Base-by-base conservation (phyloP, 1,140 invertebrate species). In the Acromyrmex charruanus region DNA sequence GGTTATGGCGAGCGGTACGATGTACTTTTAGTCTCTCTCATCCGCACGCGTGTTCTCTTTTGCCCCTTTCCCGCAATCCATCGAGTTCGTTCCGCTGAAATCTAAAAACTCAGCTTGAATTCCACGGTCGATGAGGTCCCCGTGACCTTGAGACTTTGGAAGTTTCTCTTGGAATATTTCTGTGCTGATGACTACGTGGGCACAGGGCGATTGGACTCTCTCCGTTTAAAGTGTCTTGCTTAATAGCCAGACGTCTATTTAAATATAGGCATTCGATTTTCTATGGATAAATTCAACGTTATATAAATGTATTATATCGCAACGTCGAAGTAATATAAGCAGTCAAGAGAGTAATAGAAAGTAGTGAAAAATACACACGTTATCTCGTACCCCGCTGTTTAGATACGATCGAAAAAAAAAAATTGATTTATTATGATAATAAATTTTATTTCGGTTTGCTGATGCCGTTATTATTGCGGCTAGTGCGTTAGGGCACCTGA, bases 1-100 rank as follows among this genome's bases (percentile, higher is more conserved):
- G 89, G 88, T 92, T 91, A 92, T 91, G 86, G 91, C 68, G 69
- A 86, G 77, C 63, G 66, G 74, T 75, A 69, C 85, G 82, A 80
- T 88, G 89, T 88, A 85, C 65, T 88, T 85, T 87, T 35, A 53
- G 72, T 79, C 59, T 86, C 68, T 61, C 55, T 79, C 59, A 0
- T 21, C 4, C 39, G 49, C 49, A 3, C 18, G n/a, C 51, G 59
- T 16, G 31, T 72, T 82, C 51, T 87, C 77, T 21, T 72, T 82
- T 25, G 6, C 75, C 51, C 21, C 39, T 55, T 51, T 25, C n/a
- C 72, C 16, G 10, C 49, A 35, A 39, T 77, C 21, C 31, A 35
- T 18, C 58, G 58, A 66, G 74, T 81, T 88, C 63, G 59, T 81
- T 72, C 69, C 49, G 35, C 28, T 75, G 88, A 90, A 90, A 90